Evolutionary conservation across 2,797 vertebrate genomes (phyloP).

Genomic region (Spondyliosoma cantharus): DNA sequence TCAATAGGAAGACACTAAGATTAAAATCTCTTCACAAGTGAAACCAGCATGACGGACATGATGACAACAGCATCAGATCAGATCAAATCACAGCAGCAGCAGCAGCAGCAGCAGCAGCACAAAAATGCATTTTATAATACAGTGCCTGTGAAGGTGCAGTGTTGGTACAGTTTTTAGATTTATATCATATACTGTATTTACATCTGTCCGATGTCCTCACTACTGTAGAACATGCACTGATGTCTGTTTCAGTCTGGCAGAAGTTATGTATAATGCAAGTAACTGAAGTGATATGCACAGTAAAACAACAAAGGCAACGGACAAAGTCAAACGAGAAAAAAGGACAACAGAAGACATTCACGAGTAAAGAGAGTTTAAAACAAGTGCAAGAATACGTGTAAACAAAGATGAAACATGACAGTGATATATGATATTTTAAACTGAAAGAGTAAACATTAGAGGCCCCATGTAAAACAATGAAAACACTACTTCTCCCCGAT

Average conservation of each 20-base stretch:
- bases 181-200: background rate
- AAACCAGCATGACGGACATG: too few relatives aligned
- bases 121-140: too few relatives aligned
- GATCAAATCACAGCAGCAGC: too few relatives aligned
- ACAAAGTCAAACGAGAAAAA: constrained; percentile 4
- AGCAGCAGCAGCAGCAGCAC: too few relatives aligned
- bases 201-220: background rate
- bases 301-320: background rate
- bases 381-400: background rate
- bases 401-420: background rate
- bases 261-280: constrained; percentile 6
- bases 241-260: background rate
- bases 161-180: background rate
- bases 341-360: background rate
- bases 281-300: background rate
- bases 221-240: background rate
- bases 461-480: background rate
- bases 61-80: too few relatives aligned
- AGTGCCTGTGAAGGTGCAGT: background rate
- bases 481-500: background rate
- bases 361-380: constrained; percentile 3
- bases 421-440: background rate
- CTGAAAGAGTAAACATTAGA: background rate
- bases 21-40: too few relatives aligned
- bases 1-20: too few relatives aligned